Base-by-base conservation (phyloP, 2,113 vertebrate genomes). In the Seriola aureovittata region DNA sequence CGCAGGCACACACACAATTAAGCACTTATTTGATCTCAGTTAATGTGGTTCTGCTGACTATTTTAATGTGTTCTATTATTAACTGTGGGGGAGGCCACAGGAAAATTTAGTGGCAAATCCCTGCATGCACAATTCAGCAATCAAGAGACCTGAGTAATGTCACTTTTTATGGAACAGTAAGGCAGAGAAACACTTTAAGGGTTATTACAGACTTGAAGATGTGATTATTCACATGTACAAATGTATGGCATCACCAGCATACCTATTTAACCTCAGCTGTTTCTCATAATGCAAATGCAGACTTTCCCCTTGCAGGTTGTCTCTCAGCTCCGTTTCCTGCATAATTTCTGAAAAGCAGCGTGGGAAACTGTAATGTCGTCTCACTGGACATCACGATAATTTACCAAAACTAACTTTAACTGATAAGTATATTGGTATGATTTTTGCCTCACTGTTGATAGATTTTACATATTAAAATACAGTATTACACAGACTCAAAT, bases 61-160 rank as follows among this genome's bases (percentile, higher is more conserved):
- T 86, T 88, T 87, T 65, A 80, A 86, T 78, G 71, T 58, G 48
- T 62, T 77, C 60, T 80, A 82, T 85, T 80, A 76, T 78, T 82
- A 87, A 80, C 55, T 46, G 77, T 62, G 74, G 63, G 50, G 89
- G 81, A 89, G 87, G 77, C 52, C 68, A 63, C 46, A 34, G 25
- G 52, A 73, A 85, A 17, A 86, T 79, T 29, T 64, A 8, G 75
- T 52, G 60, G 58, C 60, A 85, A 65, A 90, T 82, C 60, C 38
- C 54, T 44, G 48, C 59, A 59, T 48, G 77, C 46, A 60, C 34
- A 67, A 70, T 67, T 60, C 34, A 44, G 23, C 17, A 50, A 75
- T 77, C 44, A 58, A 59, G 21, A 58, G 57, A 66, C 13, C 21
- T 21, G 65, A 42, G 44, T 60, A 50, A 64, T 57, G 57, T 14